Evolutionary conservation across 2,888 invertebrate species (phyloP).

Genomic region (Rambutsinella grinnellia): DNA sequence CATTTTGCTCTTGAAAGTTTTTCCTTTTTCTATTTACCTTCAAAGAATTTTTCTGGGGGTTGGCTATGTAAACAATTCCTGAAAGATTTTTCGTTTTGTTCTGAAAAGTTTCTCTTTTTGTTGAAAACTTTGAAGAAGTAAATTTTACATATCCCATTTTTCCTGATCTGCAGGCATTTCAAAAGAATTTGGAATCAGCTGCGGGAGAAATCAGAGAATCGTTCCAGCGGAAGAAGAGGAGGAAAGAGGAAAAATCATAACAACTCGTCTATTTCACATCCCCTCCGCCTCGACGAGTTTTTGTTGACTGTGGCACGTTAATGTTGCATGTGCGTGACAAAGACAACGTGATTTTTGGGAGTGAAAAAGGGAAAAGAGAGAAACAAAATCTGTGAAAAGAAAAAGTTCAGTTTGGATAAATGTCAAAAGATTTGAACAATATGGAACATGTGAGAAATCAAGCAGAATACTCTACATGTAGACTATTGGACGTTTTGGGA

Average conservation of each 20-base stretch:
- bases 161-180: too few relatives aligned
- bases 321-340: slow-evolving; percentile 25
- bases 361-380: background rate
- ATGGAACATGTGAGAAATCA: slow-evolving; percentile 34
- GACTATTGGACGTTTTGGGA: background rate
- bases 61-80: too few relatives aligned
- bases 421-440: slow-evolving; percentile 34
- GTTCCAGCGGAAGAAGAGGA: background rate
- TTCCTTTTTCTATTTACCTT: too few relatives aligned
- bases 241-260: background rate
- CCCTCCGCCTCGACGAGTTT: background rate
- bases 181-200: slow-evolving; percentile 10
- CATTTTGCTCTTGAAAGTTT: slow-evolving; percentile 16
- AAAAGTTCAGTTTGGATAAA: slow-evolving; percentile 14
- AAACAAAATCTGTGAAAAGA: background rate
- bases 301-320: slow-evolving; percentile 25
- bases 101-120: slow-evolving; percentile 9
- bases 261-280: background rate
- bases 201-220: slow-evolving; percentile 14
- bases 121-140: slow-evolving; percentile 4
- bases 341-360: background rate
- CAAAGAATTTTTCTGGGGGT: too few relatives aligned
- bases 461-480: too few relatives aligned
- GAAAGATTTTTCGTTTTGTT: slow-evolving; percentile 14
- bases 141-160: too few relatives aligned